Conservation (phyloP, 2,888 invertebrate species). For the Drosophila acutilabella region DNA sequence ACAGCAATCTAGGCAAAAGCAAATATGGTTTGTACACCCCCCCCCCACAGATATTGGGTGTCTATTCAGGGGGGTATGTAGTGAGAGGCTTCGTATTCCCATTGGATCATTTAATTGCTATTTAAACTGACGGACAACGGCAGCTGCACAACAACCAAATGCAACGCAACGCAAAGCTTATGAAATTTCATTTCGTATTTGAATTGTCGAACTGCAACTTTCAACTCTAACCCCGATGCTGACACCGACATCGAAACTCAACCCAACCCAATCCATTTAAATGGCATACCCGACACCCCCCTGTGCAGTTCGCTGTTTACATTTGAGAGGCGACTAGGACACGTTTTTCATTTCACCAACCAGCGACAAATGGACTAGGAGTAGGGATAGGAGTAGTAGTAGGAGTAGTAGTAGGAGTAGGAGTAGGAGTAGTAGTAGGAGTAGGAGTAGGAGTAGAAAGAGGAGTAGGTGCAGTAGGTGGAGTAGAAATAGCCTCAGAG, state of each 20-base stretch:
- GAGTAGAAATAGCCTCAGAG: background rate
- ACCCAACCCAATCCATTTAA: background rate
- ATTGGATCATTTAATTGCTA: constrained; percentile 69
- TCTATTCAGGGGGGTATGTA: background rate
- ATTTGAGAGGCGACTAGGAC: constrained; percentile 54
- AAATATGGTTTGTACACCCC: too few species aligned
- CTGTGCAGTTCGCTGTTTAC: constrained; percentile 46
- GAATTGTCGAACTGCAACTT: constrained; percentile 45
- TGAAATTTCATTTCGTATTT: constrained; percentile 76
- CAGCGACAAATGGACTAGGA: background rate
- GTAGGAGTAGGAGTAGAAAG: background rate
- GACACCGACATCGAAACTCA: background rate
- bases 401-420: background rate
- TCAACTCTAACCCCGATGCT: background rate
- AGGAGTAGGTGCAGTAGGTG: too few species aligned
- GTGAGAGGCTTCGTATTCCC: constrained; percentile 11
- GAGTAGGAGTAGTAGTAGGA: background rate
- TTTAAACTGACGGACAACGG: constrained; percentile 60
- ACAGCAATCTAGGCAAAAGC: background rate
- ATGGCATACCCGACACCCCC: background rate
- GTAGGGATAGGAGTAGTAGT: background rate
- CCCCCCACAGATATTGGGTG: too few species aligned
- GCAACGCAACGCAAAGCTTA: constrained; percentile 48
- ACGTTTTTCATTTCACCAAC: constrained; percentile 66
- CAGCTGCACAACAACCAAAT: constrained; percentile 16